phyloP scores from a whole-genome alignment of 2,113 vertebrate genomes.

The Gymnogyps californianus region DNA sequence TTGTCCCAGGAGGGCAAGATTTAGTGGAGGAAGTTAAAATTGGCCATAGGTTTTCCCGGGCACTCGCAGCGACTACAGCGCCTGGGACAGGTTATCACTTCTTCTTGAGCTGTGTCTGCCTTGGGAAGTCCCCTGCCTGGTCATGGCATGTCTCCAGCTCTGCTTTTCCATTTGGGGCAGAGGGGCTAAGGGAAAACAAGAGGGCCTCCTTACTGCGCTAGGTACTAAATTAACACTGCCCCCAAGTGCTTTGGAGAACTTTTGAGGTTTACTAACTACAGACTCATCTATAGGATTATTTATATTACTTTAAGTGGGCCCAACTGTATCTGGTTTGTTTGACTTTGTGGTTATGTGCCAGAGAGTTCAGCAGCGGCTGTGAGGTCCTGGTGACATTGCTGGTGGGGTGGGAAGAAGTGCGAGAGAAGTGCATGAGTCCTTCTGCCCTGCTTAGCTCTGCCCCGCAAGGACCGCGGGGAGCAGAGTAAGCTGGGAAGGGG shows the following conservation, averaged over 20 bases:
- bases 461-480: fast-evolving
- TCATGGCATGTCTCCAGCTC: neutral
- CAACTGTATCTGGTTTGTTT: neutral
- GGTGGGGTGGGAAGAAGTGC: neutral
- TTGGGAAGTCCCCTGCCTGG: fast-evolving
- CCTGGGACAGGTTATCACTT: neutral
- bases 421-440: neutral
- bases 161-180: neutral
- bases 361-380: neutral
- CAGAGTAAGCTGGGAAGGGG: neutral
- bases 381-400: neutral
- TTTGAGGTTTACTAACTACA: neutral
- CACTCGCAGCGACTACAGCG: neutral
- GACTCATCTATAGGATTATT: neutral
- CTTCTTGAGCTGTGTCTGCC: neutral
- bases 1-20: neutral
- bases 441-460: neutral
- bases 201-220: neutral
- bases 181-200: neutral
- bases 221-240: neutral
- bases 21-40: neutral
- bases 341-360: neutral
- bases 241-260: neutral
- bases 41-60: neutral
- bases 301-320: neutral